These are phyloP conservation scores for Aeoliscus strigatus DNA, from an alignment of 2,797 vertebrate species.

Conservation along the genomic window DNA sequence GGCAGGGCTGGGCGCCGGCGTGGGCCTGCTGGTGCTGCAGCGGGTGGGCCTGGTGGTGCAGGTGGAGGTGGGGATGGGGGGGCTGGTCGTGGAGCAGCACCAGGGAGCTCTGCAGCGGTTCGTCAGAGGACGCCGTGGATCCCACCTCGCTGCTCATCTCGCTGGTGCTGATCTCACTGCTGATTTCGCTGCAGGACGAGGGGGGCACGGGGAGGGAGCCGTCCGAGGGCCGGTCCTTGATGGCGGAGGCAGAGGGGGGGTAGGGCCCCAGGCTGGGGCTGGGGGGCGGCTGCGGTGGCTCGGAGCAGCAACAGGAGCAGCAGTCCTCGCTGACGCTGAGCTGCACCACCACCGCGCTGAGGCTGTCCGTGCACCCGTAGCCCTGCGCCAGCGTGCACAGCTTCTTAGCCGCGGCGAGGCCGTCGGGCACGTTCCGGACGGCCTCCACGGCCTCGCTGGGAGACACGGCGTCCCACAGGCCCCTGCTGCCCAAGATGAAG, in stretches of 20 bases:
- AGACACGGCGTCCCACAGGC: constrained; percentile 89
- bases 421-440: constrained; percentile 87
- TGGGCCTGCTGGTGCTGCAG: constrained; percentile 63
- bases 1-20: constrained; percentile 47
- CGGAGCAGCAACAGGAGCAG: constrained; percentile 95
- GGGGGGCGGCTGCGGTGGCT: constrained; percentile 78
- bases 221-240: constrained; percentile 77
- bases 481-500: constrained; percentile 93
- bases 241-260: constrained; percentile 75
- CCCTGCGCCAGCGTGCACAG: constrained; percentile 95
- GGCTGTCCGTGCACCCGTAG: constrained; percentile 92
- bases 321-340: constrained; percentile 93
- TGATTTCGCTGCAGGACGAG: constrained; percentile 94
- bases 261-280: constrained; percentile 82
- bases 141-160: constrained; percentile 99
- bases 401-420: constrained; percentile 91
- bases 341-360: constrained; percentile 94
- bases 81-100: constrained; percentile 78
- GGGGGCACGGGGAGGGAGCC: constrained; percentile 80
- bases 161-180: constrained; percentile 95
- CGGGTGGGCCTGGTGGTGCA: constrained; percentile 72
- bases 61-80: constrained; percentile 69
- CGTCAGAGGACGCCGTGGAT: constrained; percentile 93
- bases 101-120: constrained; percentile 74
- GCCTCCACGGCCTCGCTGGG: constrained; percentile 87